Evolutionary conservation across 2,113 vertebrate genomes (phyloP).

Genomic region (Chamaetylas fuelleborni): DNA sequence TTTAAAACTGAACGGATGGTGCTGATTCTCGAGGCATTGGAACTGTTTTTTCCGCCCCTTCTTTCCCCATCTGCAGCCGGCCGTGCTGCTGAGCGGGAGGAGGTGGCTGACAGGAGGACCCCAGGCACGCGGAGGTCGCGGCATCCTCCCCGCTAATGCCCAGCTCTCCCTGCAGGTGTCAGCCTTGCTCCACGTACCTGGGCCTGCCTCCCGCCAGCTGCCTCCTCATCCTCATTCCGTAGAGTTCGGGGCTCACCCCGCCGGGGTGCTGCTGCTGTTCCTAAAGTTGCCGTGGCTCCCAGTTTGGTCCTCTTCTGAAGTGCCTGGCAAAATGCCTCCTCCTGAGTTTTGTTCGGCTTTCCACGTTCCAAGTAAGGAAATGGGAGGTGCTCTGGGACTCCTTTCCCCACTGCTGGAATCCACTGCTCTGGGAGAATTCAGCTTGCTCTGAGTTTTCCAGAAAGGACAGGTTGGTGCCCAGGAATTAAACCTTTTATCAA

Average conservation of each 20-base stretch:
- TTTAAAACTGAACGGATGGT: not conserved
- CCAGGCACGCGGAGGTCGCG: not conserved
- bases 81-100: not conserved
- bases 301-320: not conserved
- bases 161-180: not conserved
- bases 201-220: not conserved
- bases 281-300: not conserved
- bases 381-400: not conserved
- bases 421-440: not conserved
- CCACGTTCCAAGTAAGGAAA: rapidly evolving
- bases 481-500: not conserved
- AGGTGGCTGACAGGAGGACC: not conserved
- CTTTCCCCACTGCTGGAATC: not conserved
- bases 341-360: not conserved
- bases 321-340: not conserved
- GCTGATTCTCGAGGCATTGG: not conserved
- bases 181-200: not conserved
- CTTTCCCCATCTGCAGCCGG: rapidly evolving
- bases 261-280: not conserved
- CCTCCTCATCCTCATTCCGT: not conserved
- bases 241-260: not conserved
- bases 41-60: rapidly evolving
- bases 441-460: not conserved
- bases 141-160: not conserved
- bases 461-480: not conserved